Evolutionary conservation across 2,113 vertebrate species (phyloP).

Genomic region (Megatriorchis doriae): DNA sequence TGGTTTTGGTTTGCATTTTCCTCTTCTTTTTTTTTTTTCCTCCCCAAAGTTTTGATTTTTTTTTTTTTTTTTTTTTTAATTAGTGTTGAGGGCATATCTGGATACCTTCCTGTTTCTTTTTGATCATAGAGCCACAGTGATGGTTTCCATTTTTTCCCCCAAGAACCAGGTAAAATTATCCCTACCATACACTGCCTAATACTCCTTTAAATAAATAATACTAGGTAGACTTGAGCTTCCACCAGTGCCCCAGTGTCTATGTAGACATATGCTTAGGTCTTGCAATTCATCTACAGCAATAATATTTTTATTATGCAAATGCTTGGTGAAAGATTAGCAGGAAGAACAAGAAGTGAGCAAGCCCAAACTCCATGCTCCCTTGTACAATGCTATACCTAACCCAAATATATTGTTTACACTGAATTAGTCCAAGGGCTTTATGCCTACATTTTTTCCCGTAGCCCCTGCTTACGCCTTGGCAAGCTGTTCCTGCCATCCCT

Average conservation of each 20-base stretch:
- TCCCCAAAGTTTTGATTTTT: fast-evolving
- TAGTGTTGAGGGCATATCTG: background rate
- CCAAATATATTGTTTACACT: background rate
- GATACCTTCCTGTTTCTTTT: background rate
- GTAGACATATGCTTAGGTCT: background rate
- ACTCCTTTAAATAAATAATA: background rate
- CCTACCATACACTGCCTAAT: background rate
- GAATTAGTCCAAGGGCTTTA: background rate
- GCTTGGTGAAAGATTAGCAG: background rate
- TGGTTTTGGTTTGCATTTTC: background rate
- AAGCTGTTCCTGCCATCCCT: background rate
- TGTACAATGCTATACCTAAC: background rate
- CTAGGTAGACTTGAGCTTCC: background rate
- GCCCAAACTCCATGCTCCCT: background rate
- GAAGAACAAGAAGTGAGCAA: background rate
- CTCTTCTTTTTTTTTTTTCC: background rate
- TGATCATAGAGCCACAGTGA: background rate
- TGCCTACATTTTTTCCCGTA: background rate
- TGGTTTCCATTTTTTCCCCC: background rate
- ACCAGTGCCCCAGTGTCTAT: background rate
- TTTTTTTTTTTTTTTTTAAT: too few relatives aligned
- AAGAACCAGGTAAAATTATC: background rate
- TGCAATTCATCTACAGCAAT: background rate
- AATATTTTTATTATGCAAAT: background rate
- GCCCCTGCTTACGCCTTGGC: background rate